phyloP scores from a whole-genome alignment of 2,888 invertebrate species.

The Protodeltote pygarga region DNA sequence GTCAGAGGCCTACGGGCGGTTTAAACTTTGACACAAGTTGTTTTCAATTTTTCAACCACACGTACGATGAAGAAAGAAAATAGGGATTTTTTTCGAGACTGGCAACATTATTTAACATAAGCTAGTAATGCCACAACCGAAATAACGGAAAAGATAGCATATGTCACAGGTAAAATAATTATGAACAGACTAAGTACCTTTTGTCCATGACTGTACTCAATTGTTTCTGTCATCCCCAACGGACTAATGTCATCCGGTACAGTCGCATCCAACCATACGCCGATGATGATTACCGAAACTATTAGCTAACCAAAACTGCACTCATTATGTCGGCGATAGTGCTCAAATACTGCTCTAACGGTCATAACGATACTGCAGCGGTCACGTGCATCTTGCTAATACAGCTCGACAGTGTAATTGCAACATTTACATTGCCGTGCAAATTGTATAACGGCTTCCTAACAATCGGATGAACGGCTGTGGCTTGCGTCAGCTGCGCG shows the following conservation, averaged over 20 bases:
- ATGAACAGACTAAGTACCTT: no score
- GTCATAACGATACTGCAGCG: conserved; percentile 24
- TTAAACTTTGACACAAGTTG: no score
- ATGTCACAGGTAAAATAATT: no score
- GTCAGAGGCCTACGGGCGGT: no score
- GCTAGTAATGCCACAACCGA: no score
- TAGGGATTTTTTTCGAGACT: no score
- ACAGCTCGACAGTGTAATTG: conserved; percentile 43
- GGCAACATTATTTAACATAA: no score
- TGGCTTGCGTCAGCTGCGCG: conserved; percentile 45
- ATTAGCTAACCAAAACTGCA: conserved; percentile 38
- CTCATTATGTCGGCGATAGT: conserved; percentile 25
- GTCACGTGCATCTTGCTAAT: conserved; percentile 43
- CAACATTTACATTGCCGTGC: conserved; percentile 49
- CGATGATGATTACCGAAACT: conserved; percentile 32
- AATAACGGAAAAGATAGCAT: no score
- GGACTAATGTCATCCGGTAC: conserved; percentile 18
- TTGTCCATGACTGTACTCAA: no score
- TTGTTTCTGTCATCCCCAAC: no score
- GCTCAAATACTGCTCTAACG: conserved; percentile 26
- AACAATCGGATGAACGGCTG: conserved; percentile 46
- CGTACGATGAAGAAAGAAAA: no score
- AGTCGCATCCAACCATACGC: conserved; percentile 27
- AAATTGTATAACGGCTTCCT: conserved; percentile 43
- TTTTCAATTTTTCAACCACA: no score